Evolutionary conservation across 2,113 vertebrate genomes (phyloP), one percentile per base, ranked within the genome.

Genomic region (Heterochromis multidens): DNA sequence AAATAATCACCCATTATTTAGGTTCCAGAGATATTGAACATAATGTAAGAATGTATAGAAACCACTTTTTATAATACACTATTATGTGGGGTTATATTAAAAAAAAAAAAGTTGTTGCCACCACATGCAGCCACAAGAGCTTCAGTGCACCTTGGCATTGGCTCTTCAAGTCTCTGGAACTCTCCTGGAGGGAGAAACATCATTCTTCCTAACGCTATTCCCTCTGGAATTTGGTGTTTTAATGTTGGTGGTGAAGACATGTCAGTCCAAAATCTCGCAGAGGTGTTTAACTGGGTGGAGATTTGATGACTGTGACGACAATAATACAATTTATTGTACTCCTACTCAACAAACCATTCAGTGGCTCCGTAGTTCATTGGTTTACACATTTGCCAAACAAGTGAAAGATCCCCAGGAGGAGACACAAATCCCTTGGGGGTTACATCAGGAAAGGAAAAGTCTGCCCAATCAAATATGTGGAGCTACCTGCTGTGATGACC

Each of bases 121-220:
- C 37, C 17, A 46, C 17, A 70, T 70, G 40, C 40, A 70, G 8
- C 63, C 63, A 70, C 23, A 46, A 17, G 37, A 27, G 23, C 63
- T 46, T 27, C 40, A 1, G 8, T 46, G 23, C 5, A 1, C 17
- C 27, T 72, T 29, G 0, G 40, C 0, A 72, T 0, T 49, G 40
- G 3, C 67, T 29, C 67, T 4, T 52, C 25, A 72, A 72, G 23
- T 52, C 43, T 49, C 9, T 29, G 25, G 17, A 72, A 52, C 29
- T 52, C 40, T 21, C 16, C 63, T 16, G 63, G 37, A 43, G 37
- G 37, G 23, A 70, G 23, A 70, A 70, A 46, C 63, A 0, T 37
- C 43, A 43, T 70, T 46, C 0, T 70, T 46, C 37, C 14, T 25
- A 10, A 43, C 43, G 23, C n/a, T 27, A 27, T 67, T 67, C 25